Evolutionary conservation across 2,888 invertebrate species (phyloP), one percentile per base, ranked within the genome.

Genomic region (Celastrina argiolus): DNA sequence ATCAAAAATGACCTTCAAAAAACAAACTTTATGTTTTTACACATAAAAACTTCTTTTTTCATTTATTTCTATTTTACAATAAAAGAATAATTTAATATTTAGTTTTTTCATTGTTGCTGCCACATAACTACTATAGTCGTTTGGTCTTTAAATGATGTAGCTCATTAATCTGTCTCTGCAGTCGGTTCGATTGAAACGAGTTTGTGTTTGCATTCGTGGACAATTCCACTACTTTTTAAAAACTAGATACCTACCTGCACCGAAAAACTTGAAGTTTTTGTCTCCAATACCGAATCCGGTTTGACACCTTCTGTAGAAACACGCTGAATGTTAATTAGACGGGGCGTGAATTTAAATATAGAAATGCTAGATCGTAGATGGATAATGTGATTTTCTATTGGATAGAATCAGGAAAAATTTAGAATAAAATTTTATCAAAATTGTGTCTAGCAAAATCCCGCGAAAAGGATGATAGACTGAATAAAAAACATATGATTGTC

Each of bases 201-300:
- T 51, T 51, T 8, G 18, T 51, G 26, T 51, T 51, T 51, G 51
- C 6, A 51, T 51, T 51, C 22, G 26, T 51, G 26, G 51, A 22
- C 16, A 51, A 26, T 51, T 51, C 51, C 26, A 51, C 12, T 10
- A 36, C 36, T 22, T 51, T 22, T 51, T 45, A 10, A 12, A 51
- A 51, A 26, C 51, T 51, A 51, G 22, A 51, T 26, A 51, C 51
- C n/a, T n/a, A n/a, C n/a, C n/a, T 51, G 51, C 22, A 51, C 51
- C 12, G 5, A 51, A 51, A 31, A 8, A 31, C 31, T 34, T 18
- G 8, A 64, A 45, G 18, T 34, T 7, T 45, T 34, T 12, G 31
- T 64, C 45, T 12, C 16, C 26, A 34, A 31, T 7, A 18, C 6
- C n/a, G 16, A 42, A n/a, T 63, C 63, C 42, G 39, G 22, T 28